phyloP scores from a whole-genome alignment of 2,113 vertebrate species.

The Megaleporinus macrocephalus region DNA sequence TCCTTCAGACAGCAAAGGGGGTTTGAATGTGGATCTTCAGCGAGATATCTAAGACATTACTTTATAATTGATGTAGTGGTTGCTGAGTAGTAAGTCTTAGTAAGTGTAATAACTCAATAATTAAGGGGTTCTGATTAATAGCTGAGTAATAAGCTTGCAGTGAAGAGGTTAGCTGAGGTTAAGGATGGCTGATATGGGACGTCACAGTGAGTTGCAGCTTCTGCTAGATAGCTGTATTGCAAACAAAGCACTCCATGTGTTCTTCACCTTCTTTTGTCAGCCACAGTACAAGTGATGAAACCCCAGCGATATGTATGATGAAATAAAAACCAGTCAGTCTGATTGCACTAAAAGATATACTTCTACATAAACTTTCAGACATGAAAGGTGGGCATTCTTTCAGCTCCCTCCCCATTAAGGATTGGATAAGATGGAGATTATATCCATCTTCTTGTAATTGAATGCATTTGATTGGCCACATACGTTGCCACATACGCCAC shows the following conservation, averaged over 20 bases:
- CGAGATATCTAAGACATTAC: too few species aligned
- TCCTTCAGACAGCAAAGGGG: too few species aligned
- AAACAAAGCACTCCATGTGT: neutral
- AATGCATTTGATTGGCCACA: neutral
- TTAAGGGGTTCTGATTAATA: neutral
- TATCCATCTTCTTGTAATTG: neutral
- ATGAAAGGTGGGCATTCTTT: neutral
- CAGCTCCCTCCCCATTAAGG: neutral
- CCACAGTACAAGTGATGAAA: neutral
- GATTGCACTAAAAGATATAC: neutral
- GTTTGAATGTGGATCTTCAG: too few species aligned
- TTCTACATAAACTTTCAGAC: neutral
- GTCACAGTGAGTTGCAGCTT: neutral
- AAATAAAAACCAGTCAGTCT: neutral
- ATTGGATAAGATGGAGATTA: neutral
- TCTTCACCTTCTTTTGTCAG: neutral
- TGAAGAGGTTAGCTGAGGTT: neutral
- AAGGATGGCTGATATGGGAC: constrained; percentile 6
- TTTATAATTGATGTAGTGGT: too few species aligned
- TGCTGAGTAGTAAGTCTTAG: too few species aligned
- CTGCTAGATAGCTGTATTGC: neutral
- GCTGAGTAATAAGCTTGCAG: too few species aligned
- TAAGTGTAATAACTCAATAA: neutral
- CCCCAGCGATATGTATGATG: too few species aligned
- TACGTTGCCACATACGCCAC: neutral